Base-by-base conservation (phyloP, 2,113 vertebrate genomes). In the Coryphaenoides rupestris region DNA sequence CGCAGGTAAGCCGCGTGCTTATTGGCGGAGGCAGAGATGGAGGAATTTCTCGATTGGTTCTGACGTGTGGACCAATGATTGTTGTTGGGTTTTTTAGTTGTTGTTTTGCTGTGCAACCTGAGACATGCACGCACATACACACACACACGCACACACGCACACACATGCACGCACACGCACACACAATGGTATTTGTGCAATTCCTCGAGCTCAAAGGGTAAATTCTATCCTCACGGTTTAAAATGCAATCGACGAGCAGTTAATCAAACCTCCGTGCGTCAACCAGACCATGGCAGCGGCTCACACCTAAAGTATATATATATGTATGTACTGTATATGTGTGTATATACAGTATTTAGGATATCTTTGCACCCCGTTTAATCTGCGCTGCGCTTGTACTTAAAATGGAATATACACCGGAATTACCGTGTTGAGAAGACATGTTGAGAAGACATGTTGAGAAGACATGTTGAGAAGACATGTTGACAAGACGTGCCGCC, bases 21-120 rank as follows among this genome's bases (percentile, higher is more conserved):
- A 88, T 84, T 78, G 84, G 69, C 67, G 73, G 60, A 54, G 85
- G 86, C 84, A 63, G 66, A 85, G 87, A 89, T 79, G 72, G 84
- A 83, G 59, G 75, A 81, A 74, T 62, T 62, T 73, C 74, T 73
- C 66, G 63, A 87, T 83, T 58, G 58, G 69, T 68, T 73, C 72
- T 75, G 87, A 86, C 78, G 9, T 64, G 72, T 26, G 66, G 26
- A 69, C 62, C 75, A 76, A 63, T 26, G 66, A 70, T 84, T 76
- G 14, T 50, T 55, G 3, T 22, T 55, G 6, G 12, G 10, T 22
- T 55, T 21, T 55, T 19, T 55, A 14, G n/a, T 54, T 5, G 19
- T 21, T 19, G 19, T 49, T 54, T 62, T 57, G 66, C 19, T 61
- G 60, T 71, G 63, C 65, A 73, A 71, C 59, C 58, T 21, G 70